Base-by-base conservation (phyloP, 2,113 vertebrate species). In the Gracilinanus agilis region DNA sequence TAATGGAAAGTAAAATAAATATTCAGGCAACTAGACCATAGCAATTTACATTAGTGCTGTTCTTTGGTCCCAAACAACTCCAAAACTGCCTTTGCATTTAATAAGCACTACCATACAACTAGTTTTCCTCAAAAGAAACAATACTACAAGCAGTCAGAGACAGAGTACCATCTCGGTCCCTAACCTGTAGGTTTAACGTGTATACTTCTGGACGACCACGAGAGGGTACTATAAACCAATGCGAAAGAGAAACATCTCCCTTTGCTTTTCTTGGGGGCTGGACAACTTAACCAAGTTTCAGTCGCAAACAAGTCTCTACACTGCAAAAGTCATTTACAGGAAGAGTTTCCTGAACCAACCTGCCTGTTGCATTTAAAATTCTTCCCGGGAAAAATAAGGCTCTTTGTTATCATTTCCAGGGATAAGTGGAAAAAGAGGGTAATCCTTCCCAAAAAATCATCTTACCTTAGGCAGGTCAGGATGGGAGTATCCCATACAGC, bases 201-300 rank as follows among this genome's bases (percentile, higher is more conserved):
- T 34, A 23, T 54, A 23, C 53, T 55, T 1, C 0, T 3, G 0
- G 13, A 44, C 0, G 3, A 91, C 96, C 98, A 88, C 75, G 96
- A 98, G 98, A 95, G 98, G 98, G 98, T 92, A 97, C 97, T 88
- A 94, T 4, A 40, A 92, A 10, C 95, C 95, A 90, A 96, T 91
- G 11, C 27, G 0, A n/a, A 9, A 61, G 54, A 11, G 29, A 89
- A 16, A 44, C 91, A 25, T 55, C 94, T 44, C 75, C 53, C 40
- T 55, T 13, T 3, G 92, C 94, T 91, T 6, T 67, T 53, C 90
- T 83, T 2, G 4, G 90, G 54, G 75, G 25, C 29, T 53, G 91
- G 55, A 95, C 96, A 97, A 92, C 92, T 98, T 95, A n/a, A 94
- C 24, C 95, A 98, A 98, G 95, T 98, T 98, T 98, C 96, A 29